Evolutionary conservation across 1,140 invertebrate species (phyloP), one percentile per base, ranked within the genome.

Genomic region (Drosophila punjabiensis): DNA sequence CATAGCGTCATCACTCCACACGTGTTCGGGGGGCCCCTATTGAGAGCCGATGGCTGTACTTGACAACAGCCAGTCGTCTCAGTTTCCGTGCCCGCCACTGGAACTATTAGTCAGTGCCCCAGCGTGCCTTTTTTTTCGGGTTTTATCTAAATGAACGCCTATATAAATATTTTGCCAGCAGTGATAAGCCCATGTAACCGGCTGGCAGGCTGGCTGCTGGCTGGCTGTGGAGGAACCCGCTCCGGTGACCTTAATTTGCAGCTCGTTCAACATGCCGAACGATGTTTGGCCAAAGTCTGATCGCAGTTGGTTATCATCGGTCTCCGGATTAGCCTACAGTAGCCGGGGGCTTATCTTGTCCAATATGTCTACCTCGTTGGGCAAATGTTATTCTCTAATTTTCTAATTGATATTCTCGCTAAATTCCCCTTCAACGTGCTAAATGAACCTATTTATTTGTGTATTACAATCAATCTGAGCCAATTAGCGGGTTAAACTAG

Each of bases 101-200:
- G 10, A 43, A 28, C 16, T 55, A 81, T 86, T 86, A 84, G 82
- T 77, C 73, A 81, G 53, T 35, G 13, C 41, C 35, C 62, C 50
- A 32, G 30, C 18, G 16, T 35, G 20, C 35, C 47, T 61, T 10
- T 47, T 43, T 43, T 50, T 60, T 32, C 14, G 20, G 32, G 16
- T 53, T 77, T 77, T 79, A 79, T 83, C 83, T 79, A 69, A 86
- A 66, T 55, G 37, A 70, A 37, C 60, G 68, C 48, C 76, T 60
- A 65, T 82, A 83, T 73, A 73, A 70, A 76, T 68, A 77, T 76
- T 76, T 56, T 55, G 76, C 35, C 45, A 65, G 47, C 41, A 58
- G 52, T 76, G 83, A 86, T 86, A 86, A 88, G 83, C 47, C 43
- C 30, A 32, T 71, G 50, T 71, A 69, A 71, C 64, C 11, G 53